Evolutionary conservation across 2,888 invertebrate species (phyloP).

Genomic region (Drosophila melanosoma): DNA sequence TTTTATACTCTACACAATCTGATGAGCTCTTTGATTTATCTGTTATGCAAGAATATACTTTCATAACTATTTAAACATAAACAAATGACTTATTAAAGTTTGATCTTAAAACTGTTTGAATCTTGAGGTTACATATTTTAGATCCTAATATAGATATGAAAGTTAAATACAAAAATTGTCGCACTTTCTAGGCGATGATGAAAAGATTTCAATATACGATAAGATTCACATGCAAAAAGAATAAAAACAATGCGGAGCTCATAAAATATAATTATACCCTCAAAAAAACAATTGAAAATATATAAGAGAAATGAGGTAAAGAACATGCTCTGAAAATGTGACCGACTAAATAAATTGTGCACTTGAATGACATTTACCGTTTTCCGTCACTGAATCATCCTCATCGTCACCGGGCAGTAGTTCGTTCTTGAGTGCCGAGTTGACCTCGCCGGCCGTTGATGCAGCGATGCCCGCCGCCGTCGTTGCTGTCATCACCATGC

Average conservation of each 20-base stretch:
- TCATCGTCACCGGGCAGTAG: conserved; percentile 72
- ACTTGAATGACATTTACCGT: conserved; percentile 72
- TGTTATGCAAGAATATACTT: neutral
- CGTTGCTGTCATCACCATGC: conserved; percentile 30
- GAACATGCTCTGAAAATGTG: conserved; percentile 22
- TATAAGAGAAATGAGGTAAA: conserved; percentile 5
- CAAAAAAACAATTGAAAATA: neutral
- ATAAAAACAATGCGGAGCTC: neutral
- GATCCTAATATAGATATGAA: neutral
- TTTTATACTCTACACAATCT: conserved; percentile 19
- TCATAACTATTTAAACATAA: neutral
- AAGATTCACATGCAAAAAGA: neutral
- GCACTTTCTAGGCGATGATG: neutral
- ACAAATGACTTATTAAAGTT: neutral
- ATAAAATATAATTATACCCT: conserved; percentile 1
- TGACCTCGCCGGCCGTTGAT: conserved; percentile 33
- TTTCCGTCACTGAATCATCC: conserved; percentile 81
- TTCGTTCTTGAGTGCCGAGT: conserved; percentile 52
- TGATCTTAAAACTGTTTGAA: neutral
- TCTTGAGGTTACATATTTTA: neutral
- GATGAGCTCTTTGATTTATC: neutral
- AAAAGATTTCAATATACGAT: neutral
- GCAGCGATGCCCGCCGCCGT: conserved; percentile 7
- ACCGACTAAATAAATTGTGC: conserved; percentile 30
- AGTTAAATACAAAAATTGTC: too few relatives aligned